Evolutionary conservation across 2,113 vertebrate species (phyloP), one percentile per base, ranked within the genome.

Genomic region (Gymnorhina tibicen): DNA sequence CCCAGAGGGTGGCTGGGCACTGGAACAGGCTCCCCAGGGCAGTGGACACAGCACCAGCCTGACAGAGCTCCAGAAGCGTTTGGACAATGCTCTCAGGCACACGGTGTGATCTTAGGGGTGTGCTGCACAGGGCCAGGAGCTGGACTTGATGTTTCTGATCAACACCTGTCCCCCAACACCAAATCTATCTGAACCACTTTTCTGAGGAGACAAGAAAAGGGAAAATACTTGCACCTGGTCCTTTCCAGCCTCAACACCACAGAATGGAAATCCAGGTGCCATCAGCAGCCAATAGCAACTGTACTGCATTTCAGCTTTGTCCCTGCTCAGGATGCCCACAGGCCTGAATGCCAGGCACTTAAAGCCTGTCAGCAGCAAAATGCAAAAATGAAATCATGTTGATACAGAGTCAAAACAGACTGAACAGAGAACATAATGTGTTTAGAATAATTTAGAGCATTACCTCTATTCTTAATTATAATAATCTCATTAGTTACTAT

Each of bases 1-100:
- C n/a, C 9, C n/a, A 28, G 69, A 55, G 7, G 28, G 7, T 56
- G 18, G 3, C 2, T 55, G 41, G 68, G 22, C 58, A 53, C 33
- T 46, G 47, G 41, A 21, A 53, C 5, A 18, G 46, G 47, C 17
- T 55, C 27, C 22, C 27, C 11, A 22, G 47, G 39, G 33, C 49
- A 27, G 22, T 7, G 49, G n/a, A 28, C 59, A 39, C 49, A 63
- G 81, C 47, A 35, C 6, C 33, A 53, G 68, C 22, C 58, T 64
- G 58, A 55, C 58, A 63, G 20, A 53, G 39, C 0, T 39, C 49
- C 28, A 64, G n/a, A 22, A 30, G 67, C 0, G 0, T 13, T 13
- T 35, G 33, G 67, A 72, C 56, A 84, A 37, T 9, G 39, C 21
- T 44, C 17, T 44, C 68, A 53, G 56, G 39, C 21, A 84, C 27